These are phyloP conservation scores for Struthidea cinerea DNA, from an alignment of 2,113 vertebrate species.

Conservation along the genomic window DNA sequence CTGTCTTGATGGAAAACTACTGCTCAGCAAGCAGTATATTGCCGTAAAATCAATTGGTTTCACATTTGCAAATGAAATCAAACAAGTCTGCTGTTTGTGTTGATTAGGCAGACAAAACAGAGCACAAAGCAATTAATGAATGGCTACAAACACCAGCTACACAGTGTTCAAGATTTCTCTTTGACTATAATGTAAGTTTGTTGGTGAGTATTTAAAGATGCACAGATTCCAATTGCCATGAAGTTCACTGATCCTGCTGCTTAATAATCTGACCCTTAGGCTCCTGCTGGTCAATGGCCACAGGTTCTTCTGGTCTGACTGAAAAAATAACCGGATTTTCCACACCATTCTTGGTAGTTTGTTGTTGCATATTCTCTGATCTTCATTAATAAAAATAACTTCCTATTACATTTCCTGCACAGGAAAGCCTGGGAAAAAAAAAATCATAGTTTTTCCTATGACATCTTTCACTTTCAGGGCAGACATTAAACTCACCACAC, in stretches of 20 bases:
- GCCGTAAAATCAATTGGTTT: not conserved
- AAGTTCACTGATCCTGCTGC: not conserved
- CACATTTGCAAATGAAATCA: not conserved
- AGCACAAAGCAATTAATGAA: not conserved
- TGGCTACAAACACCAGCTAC: not conserved
- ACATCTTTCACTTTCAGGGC: conserved; percentile 3
- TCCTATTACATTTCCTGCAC: conserved; percentile 62
- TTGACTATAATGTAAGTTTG: not conserved
- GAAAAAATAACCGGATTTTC: conserved; percentile 21
- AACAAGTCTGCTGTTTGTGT: not conserved
- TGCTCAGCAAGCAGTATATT: not conserved
- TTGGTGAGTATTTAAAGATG: not conserved
- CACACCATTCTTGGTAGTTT: not conserved
- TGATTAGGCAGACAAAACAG: not conserved
- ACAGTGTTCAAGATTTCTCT: not conserved
- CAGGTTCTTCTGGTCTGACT: conserved; percentile 3
- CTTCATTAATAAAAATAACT: conserved; percentile 31
- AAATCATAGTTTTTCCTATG: not conserved
- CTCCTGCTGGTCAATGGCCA: not conserved
- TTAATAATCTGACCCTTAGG: not conserved
- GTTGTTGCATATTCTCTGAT: not conserved
- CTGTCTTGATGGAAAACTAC: not conserved
- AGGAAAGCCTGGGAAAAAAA: conserved; percentile 10
- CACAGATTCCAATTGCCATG: not conserved
- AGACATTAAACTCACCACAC: not conserved